A percentile compares a stretch with the other conserved stretches of the same genome.
phyloP scores from a whole-genome alignment of 2,113 vertebrate genomes.

The Ginglymostoma cirratum region DNA sequence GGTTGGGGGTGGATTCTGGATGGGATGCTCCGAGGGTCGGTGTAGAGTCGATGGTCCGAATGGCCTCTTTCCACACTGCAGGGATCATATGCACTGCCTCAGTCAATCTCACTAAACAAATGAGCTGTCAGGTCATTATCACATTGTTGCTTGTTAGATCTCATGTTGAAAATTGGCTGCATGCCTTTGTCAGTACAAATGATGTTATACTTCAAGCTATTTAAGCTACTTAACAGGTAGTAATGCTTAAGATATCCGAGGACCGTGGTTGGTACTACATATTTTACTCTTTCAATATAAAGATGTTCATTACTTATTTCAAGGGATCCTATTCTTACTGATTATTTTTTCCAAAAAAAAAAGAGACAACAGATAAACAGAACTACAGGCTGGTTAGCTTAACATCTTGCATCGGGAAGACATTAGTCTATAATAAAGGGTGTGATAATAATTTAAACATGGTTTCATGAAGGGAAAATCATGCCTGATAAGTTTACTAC shows the following conservation, averaged over 20 bases:
- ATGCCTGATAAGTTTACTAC: no score
- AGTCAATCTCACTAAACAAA: not conserved
- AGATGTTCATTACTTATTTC: not conserved
- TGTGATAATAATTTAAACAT: no score
- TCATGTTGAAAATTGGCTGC: not conserved
- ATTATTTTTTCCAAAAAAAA: no score
- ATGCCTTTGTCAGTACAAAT: not conserved
- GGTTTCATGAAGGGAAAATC: no score
- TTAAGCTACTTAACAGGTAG: not conserved
- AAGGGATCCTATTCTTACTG: not conserved
- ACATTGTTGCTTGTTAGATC: not conserved
- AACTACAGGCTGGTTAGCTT: no score
- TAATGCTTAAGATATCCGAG: not conserved
- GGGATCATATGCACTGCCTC: not conserved
- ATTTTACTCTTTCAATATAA: not conserved
- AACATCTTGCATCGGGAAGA: no score
- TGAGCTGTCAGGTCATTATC: not conserved
- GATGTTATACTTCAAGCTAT: not conserved
- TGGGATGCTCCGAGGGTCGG: no score
- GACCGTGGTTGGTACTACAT: not conserved
- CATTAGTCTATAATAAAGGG: no score
- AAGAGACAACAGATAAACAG: no score
- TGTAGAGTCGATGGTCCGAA: no score
- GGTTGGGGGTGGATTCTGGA: no score
- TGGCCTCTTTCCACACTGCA: no score